Evolutionary conservation across 2,888 invertebrate species (phyloP), one percentile per base, ranked within the genome.

Genomic region (Arctia plantaginis): DNA sequence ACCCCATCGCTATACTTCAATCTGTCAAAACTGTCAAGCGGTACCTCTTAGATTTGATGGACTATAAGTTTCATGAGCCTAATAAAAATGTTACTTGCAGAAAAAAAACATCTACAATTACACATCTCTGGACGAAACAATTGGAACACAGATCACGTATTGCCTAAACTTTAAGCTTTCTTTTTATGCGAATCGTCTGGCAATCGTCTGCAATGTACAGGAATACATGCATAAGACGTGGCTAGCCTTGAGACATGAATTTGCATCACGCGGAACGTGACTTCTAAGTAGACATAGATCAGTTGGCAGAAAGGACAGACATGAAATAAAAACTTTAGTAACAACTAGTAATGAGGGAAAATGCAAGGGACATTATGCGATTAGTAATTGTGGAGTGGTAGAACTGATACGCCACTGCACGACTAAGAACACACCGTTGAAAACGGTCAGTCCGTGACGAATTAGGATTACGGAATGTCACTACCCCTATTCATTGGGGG

Each of bases 231-330:
- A 84, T 85, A 86, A 85, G 83, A 84, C 82, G 75, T 74, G 51
- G 73, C 33, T 23, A 72, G 78, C 88, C 87, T 87, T 88, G 87
- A 87, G 82, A 88, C 86, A 66, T 51, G 69, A 81, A 88, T 73
- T 80, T 69, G 41, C 73, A 74, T 74, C 59, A 33, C 41, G 33
- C 39, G 41, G 39, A 65, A 44, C 51, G 73, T 62, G 44, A 59
- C 70, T 44, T 51, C 64, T 47, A 66, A 59, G 51, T 69, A 18
- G 44, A n/a, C 64, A 64, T 47, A 71, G 71, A 71, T 30, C 62
- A 27, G 27, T 41, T 59, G 59, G 41, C 30, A 59, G 59, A 69
- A 27, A 20, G 23, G 69, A 41, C 69, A 27, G 12, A 7, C 7
- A 10, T 12, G 13, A 27, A 3, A 59, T 44, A 0, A 27, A 44